A percentile compares a stretch with the other conserved stretches of the same genome.
phyloP scores from a whole-genome alignment of 2,797 vertebrate genomes.

The Lacerta agilis region DNA sequence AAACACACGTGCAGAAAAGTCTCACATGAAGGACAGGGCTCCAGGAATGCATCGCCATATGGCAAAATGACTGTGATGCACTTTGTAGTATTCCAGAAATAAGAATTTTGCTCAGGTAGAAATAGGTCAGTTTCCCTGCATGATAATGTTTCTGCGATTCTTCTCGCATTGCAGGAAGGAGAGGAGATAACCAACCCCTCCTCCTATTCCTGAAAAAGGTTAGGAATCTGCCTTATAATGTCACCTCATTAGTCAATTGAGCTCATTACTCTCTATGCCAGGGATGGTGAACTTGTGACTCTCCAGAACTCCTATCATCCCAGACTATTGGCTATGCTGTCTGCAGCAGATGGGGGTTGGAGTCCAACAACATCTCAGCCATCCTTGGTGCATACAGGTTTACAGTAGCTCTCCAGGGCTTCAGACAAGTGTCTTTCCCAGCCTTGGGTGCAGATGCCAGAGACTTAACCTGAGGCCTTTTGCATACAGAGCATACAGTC shows the following conservation, averaged over 20 bases:
- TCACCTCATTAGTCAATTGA: neutral
- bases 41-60: neutral
- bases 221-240: neutral
- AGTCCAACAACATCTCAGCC: neutral
- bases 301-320: neutral
- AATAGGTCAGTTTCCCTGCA: conserved; percentile 7
- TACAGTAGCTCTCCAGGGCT: neutral
- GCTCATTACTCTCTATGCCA: neutral
- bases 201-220: neutral
- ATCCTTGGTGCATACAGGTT: neutral
- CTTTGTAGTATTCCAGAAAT: neutral
- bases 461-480: neutral
- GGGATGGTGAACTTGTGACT: neutral
- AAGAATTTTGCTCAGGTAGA: neutral
- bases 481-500: neutral
- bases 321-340: no score
- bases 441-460: neutral
- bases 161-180: neutral
- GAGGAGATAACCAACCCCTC: neutral
- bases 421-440: neutral
- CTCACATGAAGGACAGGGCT: neutral
- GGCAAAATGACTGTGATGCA: neutral
- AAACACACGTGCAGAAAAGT: neutral
- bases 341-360: neutral
- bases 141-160: neutral